Evolutionary conservation across 2,888 invertebrate genomes (phyloP), one percentile per base, ranked within the genome.

Genomic region (Epinotia nisella): DNA sequence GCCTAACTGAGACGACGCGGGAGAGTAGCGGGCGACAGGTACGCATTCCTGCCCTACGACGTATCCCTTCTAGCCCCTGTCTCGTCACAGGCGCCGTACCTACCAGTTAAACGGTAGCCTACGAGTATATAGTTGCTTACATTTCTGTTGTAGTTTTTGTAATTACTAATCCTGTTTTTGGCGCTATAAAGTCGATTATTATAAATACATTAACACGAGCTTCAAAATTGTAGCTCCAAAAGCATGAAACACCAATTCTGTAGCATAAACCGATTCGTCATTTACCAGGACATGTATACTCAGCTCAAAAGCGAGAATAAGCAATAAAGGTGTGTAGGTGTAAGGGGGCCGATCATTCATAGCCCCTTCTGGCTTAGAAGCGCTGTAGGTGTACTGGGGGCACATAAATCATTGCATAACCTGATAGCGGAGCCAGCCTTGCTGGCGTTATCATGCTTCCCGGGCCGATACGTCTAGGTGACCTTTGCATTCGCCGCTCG

Each of bases 391-490:
- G 49, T 11, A 59, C 49, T 45, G 24, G 15, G 4, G 9, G n/a
- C 39, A 41, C 62, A 64, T 73, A 73, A 73, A 80, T 83, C 82
- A 78, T 82, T 83, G 83, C 88, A 84, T 87, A 87, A 87, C 80
- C 75, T 74, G 68, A 74, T 76, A 77, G 79, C 81, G 76, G 35
- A 35, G 35, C 77, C 85, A 89, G 89, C 90, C 89, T 90, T 90
- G 91, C 87, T 84, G 85, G 80, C 85, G 88, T 87, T 91, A 90
- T 90, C 91, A 84, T 87, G 49, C 49, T 91, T 91, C 91, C 91
- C 90, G 91, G 87, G 85, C 86, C 85, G 87, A 85, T 86, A 68
- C n/a, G 90, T 85, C 85, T 88, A 85, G 81, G 84, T 87, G 90
- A 92, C 91, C 91, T 92, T 91, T 91, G 89, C 83, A 82, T 86